Evolutionary conservation across 2,888 invertebrate genomes (phyloP).

Genomic region (Aspidiotus rigidus): DNA sequence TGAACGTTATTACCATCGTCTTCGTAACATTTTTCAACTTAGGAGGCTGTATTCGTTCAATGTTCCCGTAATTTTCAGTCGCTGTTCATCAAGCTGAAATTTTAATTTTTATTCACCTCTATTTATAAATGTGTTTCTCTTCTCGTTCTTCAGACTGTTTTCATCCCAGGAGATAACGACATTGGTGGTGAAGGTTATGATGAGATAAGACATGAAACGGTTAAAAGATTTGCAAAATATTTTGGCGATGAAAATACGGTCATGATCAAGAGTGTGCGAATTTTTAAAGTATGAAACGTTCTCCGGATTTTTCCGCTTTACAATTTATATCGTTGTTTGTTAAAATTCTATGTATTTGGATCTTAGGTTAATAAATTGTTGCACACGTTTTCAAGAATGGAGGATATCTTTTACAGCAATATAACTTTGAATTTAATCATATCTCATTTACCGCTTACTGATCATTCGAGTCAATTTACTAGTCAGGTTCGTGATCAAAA

Average conservation of each 20-base stretch:
- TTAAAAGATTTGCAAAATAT: slow-evolving; percentile 34
- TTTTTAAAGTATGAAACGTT: slow-evolving; percentile 10
- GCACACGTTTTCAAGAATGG: slow-evolving; percentile 34
- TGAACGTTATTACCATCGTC: slow-evolving; percentile 61
- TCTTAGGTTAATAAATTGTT: slow-evolving; percentile 38
- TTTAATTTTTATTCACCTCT: background rate
- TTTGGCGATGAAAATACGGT: slow-evolving; percentile 27
- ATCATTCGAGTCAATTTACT: slow-evolving; percentile 48
- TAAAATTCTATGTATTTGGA: background rate
- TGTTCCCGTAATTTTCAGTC: slow-evolving; percentile 21
- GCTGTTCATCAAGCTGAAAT: background rate
- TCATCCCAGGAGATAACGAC: slow-evolving; percentile 93
- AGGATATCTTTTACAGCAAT: slow-evolving; percentile 15
- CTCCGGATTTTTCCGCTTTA: background rate
- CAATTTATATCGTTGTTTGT: background rate
- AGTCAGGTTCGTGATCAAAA: slow-evolving; percentile 41
- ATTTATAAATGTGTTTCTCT: background rate
- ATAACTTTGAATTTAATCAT: slow-evolving; percentile 48
- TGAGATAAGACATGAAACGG: slow-evolving; percentile 45
- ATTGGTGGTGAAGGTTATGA: slow-evolving; percentile 81
- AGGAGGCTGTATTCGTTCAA: background rate
- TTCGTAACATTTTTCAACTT: slow-evolving; percentile 50
- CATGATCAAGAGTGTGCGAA: slow-evolving; percentile 11
- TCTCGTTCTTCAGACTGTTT: slow-evolving; percentile 48
- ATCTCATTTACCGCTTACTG: slow-evolving; percentile 63